Conservation (phyloP, 2,888 invertebrate genomes). For the Ashinkailepas kermadecensis region DNA sequence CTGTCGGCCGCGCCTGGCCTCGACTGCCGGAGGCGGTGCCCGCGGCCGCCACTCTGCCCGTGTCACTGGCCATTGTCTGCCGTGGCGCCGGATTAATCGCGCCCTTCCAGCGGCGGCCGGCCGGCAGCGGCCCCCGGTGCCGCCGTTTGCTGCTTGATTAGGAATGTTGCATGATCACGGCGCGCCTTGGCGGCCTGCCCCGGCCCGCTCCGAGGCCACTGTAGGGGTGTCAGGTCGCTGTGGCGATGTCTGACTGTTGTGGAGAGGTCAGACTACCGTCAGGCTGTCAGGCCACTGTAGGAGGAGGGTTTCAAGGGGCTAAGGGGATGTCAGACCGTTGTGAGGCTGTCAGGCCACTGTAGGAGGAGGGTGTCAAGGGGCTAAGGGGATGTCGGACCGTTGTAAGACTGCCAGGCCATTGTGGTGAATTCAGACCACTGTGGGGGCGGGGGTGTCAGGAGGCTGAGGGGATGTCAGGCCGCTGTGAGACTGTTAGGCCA, state of each 20-base stretch:
- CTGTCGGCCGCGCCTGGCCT: no score
- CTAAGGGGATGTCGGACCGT: no score
- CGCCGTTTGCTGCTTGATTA: conserved; percentile 4
- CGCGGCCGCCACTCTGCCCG: background rate
- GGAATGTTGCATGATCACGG: conserved; percentile 12
- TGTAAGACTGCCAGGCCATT: no score
- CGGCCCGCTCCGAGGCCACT: background rate
- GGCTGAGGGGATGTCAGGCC: no score
- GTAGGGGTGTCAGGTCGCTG: background rate
- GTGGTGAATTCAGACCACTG: no score
- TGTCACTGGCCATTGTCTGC: conserved; percentile 2
- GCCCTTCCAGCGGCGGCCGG: background rate
- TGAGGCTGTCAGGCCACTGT: background rate
- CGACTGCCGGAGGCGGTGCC: background rate
- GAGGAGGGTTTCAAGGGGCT: background rate
- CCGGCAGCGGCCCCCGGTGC: background rate
- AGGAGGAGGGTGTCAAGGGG: background rate
- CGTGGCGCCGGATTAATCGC: background rate
- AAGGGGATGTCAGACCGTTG: background rate
- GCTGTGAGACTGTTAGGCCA: no score
- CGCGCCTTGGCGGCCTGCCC: background rate
- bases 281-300: background rate
- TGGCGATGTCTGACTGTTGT: no score
- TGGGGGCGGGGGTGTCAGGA: no score
- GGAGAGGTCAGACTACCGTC: no score